Conservation (phyloP, 2,113 vertebrate species). For the Odontesthes bonariensis region DNA sequence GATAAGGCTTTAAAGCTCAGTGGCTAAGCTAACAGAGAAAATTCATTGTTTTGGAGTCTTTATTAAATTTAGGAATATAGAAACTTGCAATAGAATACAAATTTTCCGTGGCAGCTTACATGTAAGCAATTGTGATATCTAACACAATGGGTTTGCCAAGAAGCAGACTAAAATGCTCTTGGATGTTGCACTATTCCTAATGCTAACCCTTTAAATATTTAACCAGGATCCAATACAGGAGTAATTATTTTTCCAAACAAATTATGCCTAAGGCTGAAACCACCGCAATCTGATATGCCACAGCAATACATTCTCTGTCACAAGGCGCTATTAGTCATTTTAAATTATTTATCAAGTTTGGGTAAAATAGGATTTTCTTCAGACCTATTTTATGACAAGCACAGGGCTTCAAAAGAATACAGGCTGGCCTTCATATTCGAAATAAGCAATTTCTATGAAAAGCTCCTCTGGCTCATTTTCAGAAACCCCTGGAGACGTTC, state of each 20-base stretch:
- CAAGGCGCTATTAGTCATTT: constrained; percentile 81
- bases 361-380: constrained; percentile 74
- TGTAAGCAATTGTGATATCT: constrained; percentile 26
- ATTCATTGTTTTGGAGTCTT: constrained; percentile 57
- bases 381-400: constrained; percentile 54
- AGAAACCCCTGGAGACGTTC: constrained; percentile 18
- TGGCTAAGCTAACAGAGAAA: constrained; percentile 45
- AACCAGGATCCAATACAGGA: constrained; percentile 79
- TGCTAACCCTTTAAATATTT: constrained; percentile 82
- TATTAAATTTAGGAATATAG: constrained; percentile 41
- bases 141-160: constrained; percentile 14
- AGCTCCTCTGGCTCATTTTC: constrained; percentile 32
- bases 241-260: constrained; percentile 86
- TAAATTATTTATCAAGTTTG: constrained; percentile 82
- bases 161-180: constrained; percentile 36
- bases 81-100: constrained; percentile 16
- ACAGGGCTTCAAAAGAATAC: constrained; percentile 44
- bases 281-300: constrained; percentile 75
- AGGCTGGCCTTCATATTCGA: constrained; percentile 37
- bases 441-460: constrained; percentile 40
- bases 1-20: constrained; percentile 62
- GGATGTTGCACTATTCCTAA: constrained; percentile 65
- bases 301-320: constrained; percentile 74
- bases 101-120: constrained; percentile 4
- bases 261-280: constrained; percentile 79